Base-by-base conservation (phyloP, 2,888 invertebrate genomes). In the Epistrophe eligans region DNA sequence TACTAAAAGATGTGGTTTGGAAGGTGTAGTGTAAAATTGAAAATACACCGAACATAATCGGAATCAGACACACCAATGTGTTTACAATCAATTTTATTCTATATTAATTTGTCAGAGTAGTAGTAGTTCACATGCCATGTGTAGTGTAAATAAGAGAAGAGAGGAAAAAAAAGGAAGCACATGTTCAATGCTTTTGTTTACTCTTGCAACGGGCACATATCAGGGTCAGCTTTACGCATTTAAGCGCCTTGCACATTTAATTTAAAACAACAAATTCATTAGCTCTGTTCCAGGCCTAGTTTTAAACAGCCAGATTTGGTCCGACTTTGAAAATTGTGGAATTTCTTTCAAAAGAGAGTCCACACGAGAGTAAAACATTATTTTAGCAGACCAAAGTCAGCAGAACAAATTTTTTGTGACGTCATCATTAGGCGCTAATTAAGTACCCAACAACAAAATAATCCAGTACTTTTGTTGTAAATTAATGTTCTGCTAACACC, bases 131-230 rank as follows among this genome's bases (percentile, higher is more conserved):
- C 50, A 58, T 57, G 28, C 43, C 62, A 50, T 77, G 43, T 50
- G 77, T n/a, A 76, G 48, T 52, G 72, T 58, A 77, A 77, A 77
- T 35, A 71, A 45, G 9, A 57, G 8, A 45, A 40, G 40, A 10
- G 9, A 24, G 43, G 8, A 15, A 43, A 40, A 79, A 74, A 70
- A 48, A 79, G 28, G 70, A 67, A 83, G 83, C 83, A 73, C 74
- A 79, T 84, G 79, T 70, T 76, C 15, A 32, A 24, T 24, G 70
- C 77, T 81, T 28, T 77, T 85, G 73, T 82, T 82, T 64, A 82
- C 64, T 77, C 57, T 74, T 85, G 81, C 73, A 77, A n/a, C 28
- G 64, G 24, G 62, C 9, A 45, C 10, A n/a, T 24, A 24, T 6
- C 64, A 64, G 43, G 28, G 10, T 6, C n/a, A n/a, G 15, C 9